These are phyloP conservation scores for Teleogryllus occipitalis DNA, from an alignment of 1,140 invertebrate species.

Conservation along the genomic window DNA sequence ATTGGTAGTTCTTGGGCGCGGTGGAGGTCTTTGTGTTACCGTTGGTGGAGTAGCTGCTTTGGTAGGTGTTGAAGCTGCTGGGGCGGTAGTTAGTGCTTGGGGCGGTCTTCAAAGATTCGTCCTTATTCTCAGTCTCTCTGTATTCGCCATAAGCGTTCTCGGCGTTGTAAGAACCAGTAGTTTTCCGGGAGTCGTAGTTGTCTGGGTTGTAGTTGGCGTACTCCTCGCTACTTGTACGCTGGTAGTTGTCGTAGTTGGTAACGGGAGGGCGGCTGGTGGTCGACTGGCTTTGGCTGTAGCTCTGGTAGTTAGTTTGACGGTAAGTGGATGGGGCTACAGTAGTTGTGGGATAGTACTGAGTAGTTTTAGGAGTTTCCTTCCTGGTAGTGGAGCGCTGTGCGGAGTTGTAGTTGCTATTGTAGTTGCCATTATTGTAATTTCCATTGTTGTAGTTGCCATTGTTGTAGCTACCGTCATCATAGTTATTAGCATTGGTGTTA, in stretches of 20 bases:
- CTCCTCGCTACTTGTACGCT: not conserved
- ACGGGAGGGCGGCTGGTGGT: not conserved
- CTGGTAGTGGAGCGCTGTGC: not conserved
- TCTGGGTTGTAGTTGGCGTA: slow-evolving; percentile 3
- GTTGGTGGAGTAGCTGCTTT: slow-evolving; percentile 10
- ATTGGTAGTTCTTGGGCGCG: slow-evolving; percentile 14
- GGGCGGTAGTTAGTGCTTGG: slow-evolving; percentile 20
- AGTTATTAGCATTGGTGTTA: not conserved
- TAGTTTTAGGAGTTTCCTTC: slow-evolving; percentile 4
- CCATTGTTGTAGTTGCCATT: not conserved
- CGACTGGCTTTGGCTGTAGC: not conserved
- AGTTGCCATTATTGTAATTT: slow-evolving; percentile 15
- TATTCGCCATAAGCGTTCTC: slow-evolving; percentile 3
- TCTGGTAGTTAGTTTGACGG: not conserved
- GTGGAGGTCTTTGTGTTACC: not conserved
- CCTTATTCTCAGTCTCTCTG: not conserved
- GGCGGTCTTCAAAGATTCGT: slow-evolving; percentile 20
- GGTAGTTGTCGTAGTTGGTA: slow-evolving; percentile 14
- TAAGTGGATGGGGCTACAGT: slow-evolving; percentile 8
- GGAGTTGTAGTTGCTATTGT: slow-evolving; percentile 7
- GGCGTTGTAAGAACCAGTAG: not conserved
- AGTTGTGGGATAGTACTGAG: slow-evolving; percentile 7
- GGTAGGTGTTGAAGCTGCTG: slow-evolving; percentile 20
- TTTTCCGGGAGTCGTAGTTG: slow-evolving; percentile 16
- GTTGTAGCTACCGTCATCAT: not conserved